These are phyloP conservation scores for Ectemnius lituratus DNA, from an alignment of 2,888 invertebrate genomes.

Conservation along the genomic window DNA sequence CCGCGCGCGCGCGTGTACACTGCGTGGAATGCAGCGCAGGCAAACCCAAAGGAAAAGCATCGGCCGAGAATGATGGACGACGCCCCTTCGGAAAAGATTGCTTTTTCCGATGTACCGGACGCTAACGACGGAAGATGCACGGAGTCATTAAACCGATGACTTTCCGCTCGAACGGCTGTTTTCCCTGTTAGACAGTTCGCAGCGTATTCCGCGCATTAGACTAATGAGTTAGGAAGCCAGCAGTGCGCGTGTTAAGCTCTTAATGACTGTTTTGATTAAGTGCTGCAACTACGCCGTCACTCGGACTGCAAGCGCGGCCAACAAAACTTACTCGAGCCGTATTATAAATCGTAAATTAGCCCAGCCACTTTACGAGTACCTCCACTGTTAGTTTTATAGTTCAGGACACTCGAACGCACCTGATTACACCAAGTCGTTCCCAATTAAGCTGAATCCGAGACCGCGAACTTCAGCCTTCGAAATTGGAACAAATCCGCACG, in stretches of 20 bases:
- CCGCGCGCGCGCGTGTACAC: not conserved
- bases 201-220: not conserved
- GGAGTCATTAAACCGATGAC: conserved; percentile 11
- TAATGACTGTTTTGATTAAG: conserved; percentile 19
- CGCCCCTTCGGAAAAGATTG: conserved; percentile 25
- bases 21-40: conserved; percentile 21
- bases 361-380: no score
- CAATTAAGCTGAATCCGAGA: conserved; percentile 12
- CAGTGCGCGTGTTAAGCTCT: not conserved
- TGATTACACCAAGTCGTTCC: not conserved
- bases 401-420: no score
- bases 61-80: conserved; percentile 38
- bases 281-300: not conserved
- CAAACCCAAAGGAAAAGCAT: conserved; percentile 13
- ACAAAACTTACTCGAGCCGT: no score
- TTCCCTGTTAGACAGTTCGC: not conserved
- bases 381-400: no score
- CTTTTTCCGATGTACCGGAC: conserved; percentile 13
- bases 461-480: not conserved
- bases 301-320: no score
- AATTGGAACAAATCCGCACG: conserved; percentile 1
- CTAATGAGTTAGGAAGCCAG: conserved; percentile 9
- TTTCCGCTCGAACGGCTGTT: not conserved
- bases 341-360: no score
- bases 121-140: not conserved